These are phyloP conservation scores for Deilephila elpenor DNA, from an alignment of 2,888 invertebrate genomes.

Conservation along the genomic window DNA sequence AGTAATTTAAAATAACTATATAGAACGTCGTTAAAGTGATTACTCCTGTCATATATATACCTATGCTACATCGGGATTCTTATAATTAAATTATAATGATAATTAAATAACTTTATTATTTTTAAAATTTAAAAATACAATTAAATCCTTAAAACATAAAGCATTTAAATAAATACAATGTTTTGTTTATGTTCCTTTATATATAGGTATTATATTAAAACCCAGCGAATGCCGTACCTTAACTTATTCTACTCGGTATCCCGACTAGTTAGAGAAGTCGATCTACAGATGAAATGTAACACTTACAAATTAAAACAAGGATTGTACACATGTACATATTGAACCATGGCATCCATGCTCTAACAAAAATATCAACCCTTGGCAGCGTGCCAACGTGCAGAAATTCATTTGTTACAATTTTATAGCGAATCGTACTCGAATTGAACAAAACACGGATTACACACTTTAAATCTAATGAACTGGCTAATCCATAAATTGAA, in stretches of 20 bases:
- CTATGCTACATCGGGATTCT: too few species aligned
- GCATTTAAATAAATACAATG: too few species aligned
- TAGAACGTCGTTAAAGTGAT: background rate
- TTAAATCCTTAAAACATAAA: too few species aligned
- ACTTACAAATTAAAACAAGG: background rate
- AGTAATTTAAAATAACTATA: background rate
- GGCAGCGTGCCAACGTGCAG: slow-evolving; percentile 59
- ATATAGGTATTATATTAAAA: too few species aligned
- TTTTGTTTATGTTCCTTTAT: too few species aligned
- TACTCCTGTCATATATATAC: too few species aligned
- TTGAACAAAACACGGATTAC: slow-evolving; percentile 34
- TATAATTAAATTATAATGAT: too few species aligned
- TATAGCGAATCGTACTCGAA: slow-evolving; percentile 37
- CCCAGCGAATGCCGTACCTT: too few species aligned
- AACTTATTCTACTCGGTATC: too few species aligned
- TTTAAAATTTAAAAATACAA: too few species aligned
- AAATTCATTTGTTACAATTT: slow-evolving; percentile 60
- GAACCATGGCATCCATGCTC: slow-evolving; percentile 35
- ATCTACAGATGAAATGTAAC: slow-evolving; percentile 37
- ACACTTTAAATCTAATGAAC: slow-evolving; percentile 36
- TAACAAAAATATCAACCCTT: slow-evolving; percentile 58
- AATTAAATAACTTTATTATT: too few species aligned
- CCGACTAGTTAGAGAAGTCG: too few species aligned
- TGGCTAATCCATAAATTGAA: slow-evolving; percentile 29
- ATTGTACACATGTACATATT: background rate